phyloP scores from a whole-genome alignment of 1,140 invertebrate species.

The Drosophila neocordata region DNA sequence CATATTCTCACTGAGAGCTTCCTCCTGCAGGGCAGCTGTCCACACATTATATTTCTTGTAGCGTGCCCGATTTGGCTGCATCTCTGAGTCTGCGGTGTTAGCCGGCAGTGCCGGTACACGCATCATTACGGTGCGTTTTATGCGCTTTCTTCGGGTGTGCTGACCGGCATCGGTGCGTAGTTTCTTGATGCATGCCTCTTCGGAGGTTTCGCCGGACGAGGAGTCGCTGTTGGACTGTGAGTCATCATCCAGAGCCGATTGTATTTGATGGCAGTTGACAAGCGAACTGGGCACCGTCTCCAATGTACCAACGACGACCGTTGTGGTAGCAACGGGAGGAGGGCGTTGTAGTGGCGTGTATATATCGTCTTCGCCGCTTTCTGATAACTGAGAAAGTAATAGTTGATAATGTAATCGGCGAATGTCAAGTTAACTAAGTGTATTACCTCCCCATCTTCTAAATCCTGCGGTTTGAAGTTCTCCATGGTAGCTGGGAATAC shows the following conservation, averaged over 20 bases:
- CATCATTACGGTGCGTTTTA: constrained; percentile 82
- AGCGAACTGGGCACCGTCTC: constrained; percentile 50
- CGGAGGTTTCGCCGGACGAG: constrained; percentile 63
- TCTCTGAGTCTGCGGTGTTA: constrained; percentile 73
- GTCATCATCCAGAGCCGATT: constrained; percentile 63
- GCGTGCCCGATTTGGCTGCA: constrained; percentile 45
- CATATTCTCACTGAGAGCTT: constrained; percentile 85
- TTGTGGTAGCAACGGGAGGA: constrained; percentile 22
- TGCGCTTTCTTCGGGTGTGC: constrained; percentile 69
- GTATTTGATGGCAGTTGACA: constrained; percentile 63
- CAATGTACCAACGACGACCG: constrained; percentile 7
- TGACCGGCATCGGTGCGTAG: constrained; percentile 46
- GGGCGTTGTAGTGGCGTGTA: constrained; percentile 84
- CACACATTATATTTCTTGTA: constrained; percentile 86
- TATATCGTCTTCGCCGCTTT: constrained; percentile 67
- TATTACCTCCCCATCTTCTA: constrained; percentile 83
- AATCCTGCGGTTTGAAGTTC: constrained; percentile 67
- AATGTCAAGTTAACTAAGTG: not conserved
- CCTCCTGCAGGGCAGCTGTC: constrained; percentile 86
- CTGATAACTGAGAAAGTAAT: constrained; percentile 53
- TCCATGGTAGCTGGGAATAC: not conserved
- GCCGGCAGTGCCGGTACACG: constrained; percentile 81
- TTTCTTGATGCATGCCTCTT: constrained; percentile 75
- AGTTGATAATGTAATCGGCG: not conserved
- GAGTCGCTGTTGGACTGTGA: constrained; percentile 66